Base-by-base conservation (phyloP, 2,888 invertebrate species). In the Abscondita cerata region DNA sequence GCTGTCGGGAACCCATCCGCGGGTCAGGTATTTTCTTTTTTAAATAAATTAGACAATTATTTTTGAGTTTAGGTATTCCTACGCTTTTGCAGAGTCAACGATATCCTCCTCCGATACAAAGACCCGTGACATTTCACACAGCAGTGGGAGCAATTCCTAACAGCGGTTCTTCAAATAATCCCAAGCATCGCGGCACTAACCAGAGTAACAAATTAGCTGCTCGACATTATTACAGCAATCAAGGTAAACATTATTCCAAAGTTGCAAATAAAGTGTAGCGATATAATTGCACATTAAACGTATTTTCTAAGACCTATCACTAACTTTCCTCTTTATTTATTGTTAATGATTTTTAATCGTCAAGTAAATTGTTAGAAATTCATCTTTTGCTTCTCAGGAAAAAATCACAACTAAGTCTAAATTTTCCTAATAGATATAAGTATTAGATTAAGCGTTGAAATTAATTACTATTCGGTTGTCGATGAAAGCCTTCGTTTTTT, bases 31-130 rank as follows among this genome's bases (percentile, higher is more conserved):
- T 65, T 62, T 66, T 52, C 54, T 71, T 11, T 44, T 44, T 5
- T 9, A 36, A 33, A 18, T 40, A 33, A n/a, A 25, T 25, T 25
- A 25, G n/a, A n/a, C n/a, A n/a, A n/a, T n/a, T n/a, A n/a, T 25
- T 25, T 25, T 25, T 25, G 25, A n/a, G n/a, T n/a, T n/a, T 25
- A 6, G 25, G 25, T 25, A 25, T 25, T 25, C 25, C 46, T 33
- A 16, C 54, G 9, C 44, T 56, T 38, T 66, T 65, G 51, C 62
- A 79, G 76, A 68, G 73, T 52, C 78, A 77, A 62, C 72, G 80
- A 62, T 81, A 83, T 66, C 84, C 84, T 5, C 78, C 83, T 6
- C 84, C 84, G 11, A 85, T 85, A 67, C 84, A 85, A 62, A 78
- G 84, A 71, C 84, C 84, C 1, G 82, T 82, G 9, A 83, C 83